These are phyloP conservation scores for Patiria miniata DNA, from an alignment of 35 echinoderm and acorn worm species.

Conservation along the genomic window DNA sequence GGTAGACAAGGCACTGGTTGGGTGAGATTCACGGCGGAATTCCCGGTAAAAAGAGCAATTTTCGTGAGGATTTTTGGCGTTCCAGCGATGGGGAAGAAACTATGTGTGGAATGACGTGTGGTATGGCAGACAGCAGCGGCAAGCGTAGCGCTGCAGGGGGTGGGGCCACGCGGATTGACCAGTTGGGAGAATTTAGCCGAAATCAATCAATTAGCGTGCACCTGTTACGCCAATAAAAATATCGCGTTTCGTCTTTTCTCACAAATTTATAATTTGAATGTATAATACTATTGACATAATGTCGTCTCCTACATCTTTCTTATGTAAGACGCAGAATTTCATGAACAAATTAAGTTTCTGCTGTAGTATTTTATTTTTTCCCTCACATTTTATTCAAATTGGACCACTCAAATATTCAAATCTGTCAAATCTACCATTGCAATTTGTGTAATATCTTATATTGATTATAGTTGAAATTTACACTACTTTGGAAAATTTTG, in stretches of 20 bases:
- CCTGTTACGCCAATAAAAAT: constrained; percentile 30
- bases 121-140: constrained; percentile 96
- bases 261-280: not conserved
- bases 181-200: constrained; percentile 87
- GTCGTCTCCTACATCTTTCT: not conserved
- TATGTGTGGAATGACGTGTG: constrained; percentile 99
- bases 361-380: no score
- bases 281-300: not conserved
- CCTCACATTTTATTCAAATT: no score
- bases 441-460: no score
- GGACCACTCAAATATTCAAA: no score
- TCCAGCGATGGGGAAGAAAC: constrained; percentile 90
- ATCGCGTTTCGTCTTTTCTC: not conserved
- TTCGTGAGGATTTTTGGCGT: constrained; percentile 99
- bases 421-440: no score
- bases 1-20: constrained; percentile 91
- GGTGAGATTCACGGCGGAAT: constrained; percentile 74
- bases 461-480: no score
- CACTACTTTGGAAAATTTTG: no score
- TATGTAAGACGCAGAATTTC: no score
- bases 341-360: no score
- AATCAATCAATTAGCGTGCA: constrained; percentile 61
- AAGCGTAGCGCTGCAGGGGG: constrained; percentile 97
- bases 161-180: constrained; percentile 79
- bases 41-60: constrained; percentile 87